Percentiles rank a stretch among this genome's conserved stretches.
These are phyloP conservation scores for Pituophis catenifer DNA, from an alignment of 2,113 vertebrate genomes.

Conservation along the genomic window DNA sequence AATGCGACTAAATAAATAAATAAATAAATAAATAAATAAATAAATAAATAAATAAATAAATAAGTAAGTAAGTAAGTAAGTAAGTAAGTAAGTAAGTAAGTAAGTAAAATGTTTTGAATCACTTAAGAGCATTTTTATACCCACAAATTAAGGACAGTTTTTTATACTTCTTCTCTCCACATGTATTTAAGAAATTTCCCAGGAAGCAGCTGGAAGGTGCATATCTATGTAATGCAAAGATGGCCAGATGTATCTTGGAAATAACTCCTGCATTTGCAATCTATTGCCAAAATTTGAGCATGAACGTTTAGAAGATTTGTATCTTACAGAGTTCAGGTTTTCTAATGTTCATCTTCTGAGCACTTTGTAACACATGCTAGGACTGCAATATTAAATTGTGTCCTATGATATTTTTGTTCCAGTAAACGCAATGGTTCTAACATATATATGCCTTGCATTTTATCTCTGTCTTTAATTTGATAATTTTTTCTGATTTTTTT, in stretches of 20 bases:
- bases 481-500: not conserved
- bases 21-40: too few species aligned
- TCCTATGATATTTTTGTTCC: not conserved
- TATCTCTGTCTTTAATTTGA: not conserved
- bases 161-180: not conserved
- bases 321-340: not conserved
- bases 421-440: not conserved
- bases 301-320: not conserved
- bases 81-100: constrained; percentile 28
- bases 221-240: not conserved
- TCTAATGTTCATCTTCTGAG: not conserved
- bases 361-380: not conserved
- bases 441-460: not conserved
- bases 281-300: not conserved
- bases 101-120: constrained; percentile 8
- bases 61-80: constrained; percentile 12
- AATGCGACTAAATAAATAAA: too few species aligned
- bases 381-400: not conserved
- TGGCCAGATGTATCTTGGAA: not conserved
- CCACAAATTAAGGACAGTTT: not conserved
- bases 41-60: too few species aligned
- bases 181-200: not conserved
- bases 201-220: not conserved
- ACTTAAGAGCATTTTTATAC: not conserved
- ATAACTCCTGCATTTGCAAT: not conserved